Base-by-base conservation (phyloP, 2,797 vertebrate species). In the Arrhamphus sclerolepis region DNA sequence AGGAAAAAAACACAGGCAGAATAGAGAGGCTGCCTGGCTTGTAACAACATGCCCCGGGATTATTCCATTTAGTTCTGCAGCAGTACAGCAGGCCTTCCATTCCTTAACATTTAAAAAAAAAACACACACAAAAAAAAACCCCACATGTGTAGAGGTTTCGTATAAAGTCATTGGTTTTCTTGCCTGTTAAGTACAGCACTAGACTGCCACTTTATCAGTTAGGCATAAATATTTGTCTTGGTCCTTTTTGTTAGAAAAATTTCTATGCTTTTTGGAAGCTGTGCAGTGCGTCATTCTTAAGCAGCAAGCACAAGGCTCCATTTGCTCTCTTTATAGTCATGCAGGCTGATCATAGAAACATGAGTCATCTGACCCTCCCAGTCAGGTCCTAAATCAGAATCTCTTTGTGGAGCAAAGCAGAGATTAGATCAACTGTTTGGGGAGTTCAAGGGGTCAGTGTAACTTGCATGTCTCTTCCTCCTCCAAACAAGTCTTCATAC, bases 341-440 rank as follows among this genome's bases (percentile, higher is more conserved):
- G 71, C 70, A 72, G 77, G 84, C 87, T 31, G 52, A 80, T 90
- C 87, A 89, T 90, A 89, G 89, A 89, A 92, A 84, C 88, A 91
- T 90, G 90, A 91, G 86, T 90, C 89, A 89, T 84, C 81, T 77
- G 80, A 88, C 79, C 81, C 88, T 86, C 85, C 87, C 85, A 84
- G 87, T 68, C 77, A 81, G 73, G 53, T 82, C 70, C 82, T 81
- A 71, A 87, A 82, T 86, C 70, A 82, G 77, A 89, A 80, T 80
- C 66, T 80, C 87, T 87, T 87, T 88, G 80, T 84, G 64, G 57
- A 58, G 68, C 70, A 65, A 80, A 84, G 47, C 57, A 75, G 57
- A 79, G 81, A 84, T 83, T 78, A 80, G 77, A 81, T 83, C 57
- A 59, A 71, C 65, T 62, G 71, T 83, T 54, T 49, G 28, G 48